These are phyloP conservation scores for Pocillopora verrucosa DNA, from an alignment of 64 coral and sea anemone species.

Conservation along the genomic window DNA sequence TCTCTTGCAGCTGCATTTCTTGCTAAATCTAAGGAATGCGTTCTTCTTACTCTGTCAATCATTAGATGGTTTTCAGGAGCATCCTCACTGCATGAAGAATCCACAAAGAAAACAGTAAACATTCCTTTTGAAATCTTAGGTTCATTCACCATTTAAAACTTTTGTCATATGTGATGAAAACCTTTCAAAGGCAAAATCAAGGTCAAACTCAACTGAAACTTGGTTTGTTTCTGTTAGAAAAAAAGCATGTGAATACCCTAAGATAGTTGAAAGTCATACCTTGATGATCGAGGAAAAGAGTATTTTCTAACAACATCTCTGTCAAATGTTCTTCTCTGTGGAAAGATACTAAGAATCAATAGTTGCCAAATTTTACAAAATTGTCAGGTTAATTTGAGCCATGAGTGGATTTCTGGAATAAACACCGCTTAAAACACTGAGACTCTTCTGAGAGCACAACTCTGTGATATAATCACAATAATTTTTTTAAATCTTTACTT, in stretches of 20 bases:
- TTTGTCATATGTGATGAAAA: background rate
- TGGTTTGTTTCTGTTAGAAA: background rate
- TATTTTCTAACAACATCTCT: constrained; percentile 71
- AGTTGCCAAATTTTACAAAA: background rate
- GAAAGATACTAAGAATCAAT: background rate
- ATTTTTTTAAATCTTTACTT: no score
- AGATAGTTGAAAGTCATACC: constrained; percentile 33
- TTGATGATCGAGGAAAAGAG: constrained; percentile 49
- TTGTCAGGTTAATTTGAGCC: no score
- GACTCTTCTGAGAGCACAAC: no score
- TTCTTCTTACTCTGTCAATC: constrained; percentile 66
- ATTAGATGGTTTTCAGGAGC: constrained; percentile 60
- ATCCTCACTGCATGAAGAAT: constrained; percentile 62
- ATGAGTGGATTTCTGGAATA: no score
- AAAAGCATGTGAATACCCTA: background rate
- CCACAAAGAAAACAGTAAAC: background rate
- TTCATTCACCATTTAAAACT: background rate
- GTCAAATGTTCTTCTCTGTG: constrained; percentile 87
- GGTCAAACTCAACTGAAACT: background rate
- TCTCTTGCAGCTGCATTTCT: constrained; percentile 22
- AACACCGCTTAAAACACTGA: no score
- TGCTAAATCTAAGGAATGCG: constrained; percentile 67
- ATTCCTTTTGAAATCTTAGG: background rate
- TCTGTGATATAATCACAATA: no score
- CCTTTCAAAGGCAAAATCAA: background rate